These are phyloP conservation scores for Liposcelis brunnea DNA, from an alignment of 2,888 invertebrate species.

Conservation along the genomic window DNA sequence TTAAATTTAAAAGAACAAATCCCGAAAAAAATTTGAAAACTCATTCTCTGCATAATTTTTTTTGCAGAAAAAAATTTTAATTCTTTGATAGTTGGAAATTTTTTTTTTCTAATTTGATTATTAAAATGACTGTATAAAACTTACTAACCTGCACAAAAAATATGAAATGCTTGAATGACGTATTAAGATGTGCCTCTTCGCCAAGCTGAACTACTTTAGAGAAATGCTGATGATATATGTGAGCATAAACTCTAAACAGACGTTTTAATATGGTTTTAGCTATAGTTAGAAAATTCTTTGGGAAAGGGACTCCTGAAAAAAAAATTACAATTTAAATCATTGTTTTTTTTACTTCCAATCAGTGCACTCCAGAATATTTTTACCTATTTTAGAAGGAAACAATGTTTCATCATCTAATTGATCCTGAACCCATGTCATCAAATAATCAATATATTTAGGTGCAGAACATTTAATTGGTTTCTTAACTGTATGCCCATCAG, in stretches of 20 bases:
- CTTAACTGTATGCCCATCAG: conserved; percentile 93
- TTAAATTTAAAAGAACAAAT: not conserved
- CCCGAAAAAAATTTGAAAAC: conserved; percentile 1
- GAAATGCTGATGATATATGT: conserved; percentile 99
- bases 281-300: conserved; percentile 89
- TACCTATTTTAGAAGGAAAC: conserved; percentile 95
- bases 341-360: conserved; percentile 3
- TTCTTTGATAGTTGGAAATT: not conserved
- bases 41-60: no score
- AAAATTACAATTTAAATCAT: conserved; percentile 13
- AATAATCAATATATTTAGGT: conserved; percentile 96
- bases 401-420: conserved; percentile 96
- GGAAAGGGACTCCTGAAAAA: conserved; percentile 79
- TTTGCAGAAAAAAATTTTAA: no score
- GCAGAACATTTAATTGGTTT: conserved; percentile 98
- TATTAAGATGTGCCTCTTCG: conserved; percentile 97
- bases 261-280: conserved; percentile 97
- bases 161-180: conserved; percentile 99
- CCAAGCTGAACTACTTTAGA: conserved; percentile 92
- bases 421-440: conserved; percentile 99
- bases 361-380: conserved; percentile 14
- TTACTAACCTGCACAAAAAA: conserved; percentile 73
- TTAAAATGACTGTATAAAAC: not conserved
- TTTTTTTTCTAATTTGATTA: not conserved
- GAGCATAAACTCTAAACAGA: conserved; percentile 96